Conservation (phyloP, 2,888 invertebrate species). For the Clepsis dumicolana region DNA sequence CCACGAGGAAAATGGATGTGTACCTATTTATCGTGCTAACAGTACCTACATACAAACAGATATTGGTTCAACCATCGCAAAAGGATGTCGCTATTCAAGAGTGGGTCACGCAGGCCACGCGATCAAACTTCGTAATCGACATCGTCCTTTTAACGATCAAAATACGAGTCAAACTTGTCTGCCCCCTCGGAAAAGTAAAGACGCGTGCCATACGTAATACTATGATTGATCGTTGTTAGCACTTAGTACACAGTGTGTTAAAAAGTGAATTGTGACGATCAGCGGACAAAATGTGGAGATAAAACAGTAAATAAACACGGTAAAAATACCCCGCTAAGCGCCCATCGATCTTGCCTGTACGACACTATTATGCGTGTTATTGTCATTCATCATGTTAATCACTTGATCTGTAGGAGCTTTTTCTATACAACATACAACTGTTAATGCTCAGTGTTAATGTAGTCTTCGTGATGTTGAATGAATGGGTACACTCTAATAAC, state of each 20-base stretch:
- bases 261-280: constrained; percentile 47
- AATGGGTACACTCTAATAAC: not conserved
- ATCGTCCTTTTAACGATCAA: not conserved
- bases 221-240: constrained; percentile 77
- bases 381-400: constrained; percentile 20
- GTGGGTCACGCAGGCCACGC: constrained; percentile 70
- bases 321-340: constrained; percentile 32
- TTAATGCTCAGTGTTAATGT: not conserved
- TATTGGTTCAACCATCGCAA: constrained; percentile 56
- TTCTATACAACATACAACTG: not conserved
- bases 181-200: constrained; percentile 8
- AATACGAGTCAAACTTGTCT: constrained; percentile 22
- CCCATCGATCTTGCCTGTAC: constrained; percentile 35
- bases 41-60: no score
- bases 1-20: no score
- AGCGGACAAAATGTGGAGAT: constrained; percentile 37
- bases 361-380: constrained; percentile 28
- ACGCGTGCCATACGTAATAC: constrained; percentile 63
- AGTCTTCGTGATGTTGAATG: not conserved
- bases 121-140: constrained; percentile 48
- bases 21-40: constrained; percentile 35
- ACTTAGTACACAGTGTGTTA: constrained; percentile 70
- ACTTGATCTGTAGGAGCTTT: not conserved
- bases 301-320: constrained; percentile 42
- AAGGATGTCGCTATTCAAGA: constrained; percentile 62